Conservation (phyloP, 2,113 vertebrate genomes). For the Apistogramma diplotaenia region DNA sequence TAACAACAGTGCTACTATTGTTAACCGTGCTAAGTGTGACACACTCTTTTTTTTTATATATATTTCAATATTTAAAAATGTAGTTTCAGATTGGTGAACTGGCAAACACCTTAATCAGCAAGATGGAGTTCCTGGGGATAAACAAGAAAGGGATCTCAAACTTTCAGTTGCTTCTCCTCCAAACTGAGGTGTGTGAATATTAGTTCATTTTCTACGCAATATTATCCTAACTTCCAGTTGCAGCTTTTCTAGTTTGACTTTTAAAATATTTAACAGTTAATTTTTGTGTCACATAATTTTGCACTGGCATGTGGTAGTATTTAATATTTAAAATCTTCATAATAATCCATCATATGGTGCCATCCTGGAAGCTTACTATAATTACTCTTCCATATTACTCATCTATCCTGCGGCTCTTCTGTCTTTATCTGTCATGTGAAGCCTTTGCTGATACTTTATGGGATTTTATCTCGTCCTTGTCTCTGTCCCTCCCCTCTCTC, state of each 20-base stretch:
- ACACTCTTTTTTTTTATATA: not conserved
- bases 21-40: accelerated
- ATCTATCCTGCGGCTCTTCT: constrained; percentile 4
- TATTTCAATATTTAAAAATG: constrained; percentile 1
- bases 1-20: not conserved
- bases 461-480: not conserved
- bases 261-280: constrained; percentile 58
- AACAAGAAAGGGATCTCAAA: constrained; percentile 96
- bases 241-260: not conserved
- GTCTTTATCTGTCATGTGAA: not conserved
- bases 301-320: not conserved
- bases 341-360: constrained; percentile 51
- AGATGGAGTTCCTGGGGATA: constrained; percentile 98
- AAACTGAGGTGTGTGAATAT: constrained; percentile 86
- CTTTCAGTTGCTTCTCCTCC: constrained; percentile 96
- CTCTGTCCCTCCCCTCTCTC: not conserved
- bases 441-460: not conserved
- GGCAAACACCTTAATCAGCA: constrained; percentile 96
- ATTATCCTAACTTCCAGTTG: not conserved
- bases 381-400: constrained; percentile 23
- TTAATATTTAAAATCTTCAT: constrained; percentile 69
- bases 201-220: not conserved
- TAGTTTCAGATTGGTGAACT: constrained; percentile 99
- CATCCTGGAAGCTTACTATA: constrained; percentile 1
- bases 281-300: constrained; percentile 46